phyloP scores from a whole-genome alignment of 1,140 invertebrate species.

The Yoshiicerus persimilis region DNA sequence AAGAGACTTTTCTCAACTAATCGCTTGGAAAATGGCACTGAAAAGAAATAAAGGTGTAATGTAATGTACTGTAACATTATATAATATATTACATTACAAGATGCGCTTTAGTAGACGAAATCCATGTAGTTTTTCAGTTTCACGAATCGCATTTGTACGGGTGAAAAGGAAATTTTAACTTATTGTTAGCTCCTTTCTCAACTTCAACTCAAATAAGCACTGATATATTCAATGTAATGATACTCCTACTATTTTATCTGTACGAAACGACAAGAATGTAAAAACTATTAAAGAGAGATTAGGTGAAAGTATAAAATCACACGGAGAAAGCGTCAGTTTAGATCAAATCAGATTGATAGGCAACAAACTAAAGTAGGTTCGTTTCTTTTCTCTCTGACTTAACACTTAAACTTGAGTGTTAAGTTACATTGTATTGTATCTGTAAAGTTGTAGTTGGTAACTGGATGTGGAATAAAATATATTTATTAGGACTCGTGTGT shows the following conservation, averaged over 20 bases:
- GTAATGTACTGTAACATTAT: not conserved
- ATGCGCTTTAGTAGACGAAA: not conserved
- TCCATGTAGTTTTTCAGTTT: not conserved
- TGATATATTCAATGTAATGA: too few relatives aligned
- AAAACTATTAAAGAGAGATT: conserved; percentile 4
- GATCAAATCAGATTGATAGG: not conserved
- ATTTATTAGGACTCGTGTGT: not conserved
- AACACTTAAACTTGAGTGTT: not conserved
- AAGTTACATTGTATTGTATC: not conserved
- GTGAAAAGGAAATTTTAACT: not conserved
- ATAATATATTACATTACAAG: not conserved
- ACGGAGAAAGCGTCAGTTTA: not conserved
- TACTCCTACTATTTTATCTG: not conserved
- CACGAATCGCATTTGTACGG: not conserved
- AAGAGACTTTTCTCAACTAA: conserved; percentile 38
- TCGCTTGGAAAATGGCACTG: conserved; percentile 40
- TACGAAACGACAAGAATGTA: not conserved
- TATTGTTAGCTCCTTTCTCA: not conserved
- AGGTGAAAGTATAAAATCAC: not conserved
- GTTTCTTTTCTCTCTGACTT: not conserved
- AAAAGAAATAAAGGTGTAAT: conserved; percentile 35
- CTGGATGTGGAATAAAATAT: not conserved
- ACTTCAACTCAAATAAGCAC: too few relatives aligned
- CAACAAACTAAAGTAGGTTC: not conserved
- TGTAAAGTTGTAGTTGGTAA: not conserved